Evolutionary conservation across 1,140 invertebrate genomes (phyloP).

Genomic region (Heterodera schachtii): DNA sequence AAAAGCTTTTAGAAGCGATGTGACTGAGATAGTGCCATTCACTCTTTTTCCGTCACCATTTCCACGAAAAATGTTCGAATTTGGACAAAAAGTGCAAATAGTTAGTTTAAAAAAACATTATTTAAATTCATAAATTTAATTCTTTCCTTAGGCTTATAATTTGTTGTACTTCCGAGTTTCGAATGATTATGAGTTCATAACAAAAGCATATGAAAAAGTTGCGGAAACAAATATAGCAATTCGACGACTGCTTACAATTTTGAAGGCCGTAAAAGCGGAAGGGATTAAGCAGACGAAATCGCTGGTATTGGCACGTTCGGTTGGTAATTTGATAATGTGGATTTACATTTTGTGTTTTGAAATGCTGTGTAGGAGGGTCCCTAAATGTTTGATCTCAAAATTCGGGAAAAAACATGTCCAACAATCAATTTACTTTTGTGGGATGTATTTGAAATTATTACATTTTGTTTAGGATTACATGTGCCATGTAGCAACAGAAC

Average conservation of each 20-base stretch:
- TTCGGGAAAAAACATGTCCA: too few relatives aligned
- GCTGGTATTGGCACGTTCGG: background rate
- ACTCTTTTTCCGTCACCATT: background rate
- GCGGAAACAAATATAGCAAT: background rate
- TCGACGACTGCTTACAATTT: background rate
- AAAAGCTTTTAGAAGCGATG: background rate
- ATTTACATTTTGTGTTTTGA: too few relatives aligned
- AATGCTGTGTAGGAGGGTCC: too few relatives aligned
- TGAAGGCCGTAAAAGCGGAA: background rate
- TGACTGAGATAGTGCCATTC: background rate
- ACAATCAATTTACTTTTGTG: too few relatives aligned
- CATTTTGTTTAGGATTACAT: background rate
- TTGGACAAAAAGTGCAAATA: background rate
- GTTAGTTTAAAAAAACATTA: background rate
- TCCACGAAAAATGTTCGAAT: background rate
- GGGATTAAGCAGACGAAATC: background rate
- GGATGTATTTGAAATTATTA: too few relatives aligned
- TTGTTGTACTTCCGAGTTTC: background rate
- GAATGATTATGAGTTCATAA: background rate
- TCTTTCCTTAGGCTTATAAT: background rate
- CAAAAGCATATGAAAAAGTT: background rate
- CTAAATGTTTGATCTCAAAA: too few relatives aligned
- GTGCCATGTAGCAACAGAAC: background rate
- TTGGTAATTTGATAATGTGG: background rate
- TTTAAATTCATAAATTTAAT: background rate